Base-by-base conservation (phyloP, 2,113 vertebrate species). In the Chionis minor region DNA sequence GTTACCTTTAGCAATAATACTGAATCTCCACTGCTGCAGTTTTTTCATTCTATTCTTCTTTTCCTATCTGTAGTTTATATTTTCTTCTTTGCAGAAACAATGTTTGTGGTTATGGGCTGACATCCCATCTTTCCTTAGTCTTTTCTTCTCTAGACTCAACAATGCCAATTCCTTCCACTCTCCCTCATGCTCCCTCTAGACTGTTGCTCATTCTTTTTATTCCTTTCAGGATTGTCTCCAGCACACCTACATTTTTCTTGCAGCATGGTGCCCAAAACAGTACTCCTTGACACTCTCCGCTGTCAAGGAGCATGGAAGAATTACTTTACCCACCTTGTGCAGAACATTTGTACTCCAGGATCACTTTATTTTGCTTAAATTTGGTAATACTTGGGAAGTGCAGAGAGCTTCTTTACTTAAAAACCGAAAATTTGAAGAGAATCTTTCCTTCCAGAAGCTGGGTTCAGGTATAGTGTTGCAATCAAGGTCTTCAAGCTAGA, bases 61-160 rank as follows among this genome's bases (percentile, higher is more conserved):
- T 75, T n/a, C n/a, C 26, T 40, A 59, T 52, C 52, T 55, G 10
- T 5, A 40, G 23, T 14, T 95, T 66, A 22, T 79, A 40, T 61
- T 82, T 86, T 85, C 59, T 86, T 44, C 78, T 83, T 65, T 88
- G 44, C 27, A 88, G 77, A 82, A 94, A 72, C 22, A 45, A 21
- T 71, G 65, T 35, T 85, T 81, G 83, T 35, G 32, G 49, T 69
- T 92, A 56, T 35, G 45, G 85, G 81, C 90, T 72, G 88, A 69
- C 22, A 44, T 79, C 52, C 61, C 44, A 75, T 88, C n/a, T 69
- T 82, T 85, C 73, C 51, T 87, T 30, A 72, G 62, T 45, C 35
- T 54, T 92, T 44, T 77, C 54, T 71, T 66, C 78, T 71, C 40
- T 87, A 96, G 96, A 96, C 96, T 96, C 94, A 97, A 97, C 90